Evolutionary conservation across 2,888 invertebrate genomes (phyloP).

Genomic region (Netelia inedita): DNA sequence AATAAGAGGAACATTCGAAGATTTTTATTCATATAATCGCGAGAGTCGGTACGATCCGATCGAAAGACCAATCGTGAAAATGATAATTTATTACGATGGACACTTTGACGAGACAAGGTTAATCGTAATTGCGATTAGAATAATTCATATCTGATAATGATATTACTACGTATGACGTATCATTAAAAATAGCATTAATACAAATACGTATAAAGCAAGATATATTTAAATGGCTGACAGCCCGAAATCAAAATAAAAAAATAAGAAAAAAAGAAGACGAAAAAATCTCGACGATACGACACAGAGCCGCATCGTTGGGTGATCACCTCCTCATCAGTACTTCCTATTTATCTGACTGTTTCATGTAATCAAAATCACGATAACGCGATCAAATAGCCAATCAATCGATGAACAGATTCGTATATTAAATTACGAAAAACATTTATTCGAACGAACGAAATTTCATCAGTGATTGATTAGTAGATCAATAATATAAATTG

Average conservation of each 20-base stretch:
- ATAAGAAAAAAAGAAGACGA: slow-evolving; percentile 64
- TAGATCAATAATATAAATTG: too few relatives aligned
- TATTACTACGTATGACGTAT: slow-evolving; percentile 50
- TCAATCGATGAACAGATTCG: slow-evolving; percentile 55
- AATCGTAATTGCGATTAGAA: slow-evolving; percentile 39
- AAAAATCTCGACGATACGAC: slow-evolving; percentile 71
- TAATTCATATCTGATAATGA: slow-evolving; percentile 48
- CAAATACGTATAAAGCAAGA: slow-evolving; percentile 55
- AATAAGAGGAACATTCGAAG: slow-evolving; percentile 21
- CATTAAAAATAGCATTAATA: slow-evolving; percentile 51
- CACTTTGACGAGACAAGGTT: slow-evolving; percentile 30
- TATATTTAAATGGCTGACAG: slow-evolving; percentile 78
- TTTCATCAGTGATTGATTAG: slow-evolving; percentile 3
- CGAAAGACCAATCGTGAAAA: slow-evolving; percentile 50
- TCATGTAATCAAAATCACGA: slow-evolving; percentile 64
- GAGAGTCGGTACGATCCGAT: slow-evolving; percentile 42
- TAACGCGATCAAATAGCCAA: slow-evolving; percentile 63
- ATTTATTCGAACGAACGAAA: slow-evolving; percentile 26
- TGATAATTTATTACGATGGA: slow-evolving; percentile 8
- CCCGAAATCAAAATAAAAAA: slow-evolving; percentile 81
- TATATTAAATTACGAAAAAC: slow-evolving; percentile 46
- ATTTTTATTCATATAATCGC: slow-evolving; percentile 47
- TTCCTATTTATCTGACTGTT: slow-evolving; percentile 60
- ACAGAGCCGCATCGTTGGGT: slow-evolving; percentile 64
- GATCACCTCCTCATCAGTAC: slow-evolving; percentile 38